A percentile compares a stretch with the other conserved stretches of the same genome.
Evolutionary conservation across 2,888 invertebrate genomes (phyloP).

Genomic region (Adelognathus sp.): DNA sequence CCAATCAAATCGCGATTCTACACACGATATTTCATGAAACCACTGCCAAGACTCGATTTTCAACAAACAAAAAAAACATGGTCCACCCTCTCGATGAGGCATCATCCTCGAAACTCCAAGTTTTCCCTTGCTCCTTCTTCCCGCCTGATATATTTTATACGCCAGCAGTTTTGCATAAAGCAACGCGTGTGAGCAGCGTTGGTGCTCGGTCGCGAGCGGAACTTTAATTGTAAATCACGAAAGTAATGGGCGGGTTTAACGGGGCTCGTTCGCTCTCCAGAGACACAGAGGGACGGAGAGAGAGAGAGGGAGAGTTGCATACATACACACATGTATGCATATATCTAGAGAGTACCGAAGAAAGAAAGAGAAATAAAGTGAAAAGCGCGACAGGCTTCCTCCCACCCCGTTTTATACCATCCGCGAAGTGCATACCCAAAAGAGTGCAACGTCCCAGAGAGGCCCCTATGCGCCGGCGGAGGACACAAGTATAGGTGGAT

Average conservation of each 20-base stretch:
- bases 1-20: not conserved
- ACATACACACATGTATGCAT: not conserved
- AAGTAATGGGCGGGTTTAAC: slow-evolving; percentile 57
- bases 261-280: slow-evolving; percentile 17
- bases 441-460: slow-evolving; percentile 55
- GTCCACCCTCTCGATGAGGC: not conserved
- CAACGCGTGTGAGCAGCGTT: slow-evolving; percentile 31
- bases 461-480: slow-evolving; percentile 36
- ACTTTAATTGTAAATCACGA: slow-evolving; percentile 60
- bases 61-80: not conserved
- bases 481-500: slow-evolving; percentile 39
- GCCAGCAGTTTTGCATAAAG: slow-evolving; percentile 37
- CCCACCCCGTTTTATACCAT: slow-evolving; percentile 50
- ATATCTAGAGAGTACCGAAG: slow-evolving; percentile 21
- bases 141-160: slow-evolving; percentile 34
- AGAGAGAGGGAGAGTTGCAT: not conserved
- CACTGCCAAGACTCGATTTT: not conserved
- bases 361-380: slow-evolving; percentile 47
- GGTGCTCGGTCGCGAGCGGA: slow-evolving; percentile 27
- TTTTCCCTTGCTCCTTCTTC: slow-evolving; percentile 21
- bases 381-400: slow-evolving; percentile 49
- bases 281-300: not conserved
- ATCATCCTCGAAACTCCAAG: slow-evolving; percentile 8
- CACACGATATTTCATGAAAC: not conserved
- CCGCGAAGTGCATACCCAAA: slow-evolving; percentile 50